Base-by-base conservation (phyloP, 2,888 invertebrate species). In the Andrena dorsata region DNA sequence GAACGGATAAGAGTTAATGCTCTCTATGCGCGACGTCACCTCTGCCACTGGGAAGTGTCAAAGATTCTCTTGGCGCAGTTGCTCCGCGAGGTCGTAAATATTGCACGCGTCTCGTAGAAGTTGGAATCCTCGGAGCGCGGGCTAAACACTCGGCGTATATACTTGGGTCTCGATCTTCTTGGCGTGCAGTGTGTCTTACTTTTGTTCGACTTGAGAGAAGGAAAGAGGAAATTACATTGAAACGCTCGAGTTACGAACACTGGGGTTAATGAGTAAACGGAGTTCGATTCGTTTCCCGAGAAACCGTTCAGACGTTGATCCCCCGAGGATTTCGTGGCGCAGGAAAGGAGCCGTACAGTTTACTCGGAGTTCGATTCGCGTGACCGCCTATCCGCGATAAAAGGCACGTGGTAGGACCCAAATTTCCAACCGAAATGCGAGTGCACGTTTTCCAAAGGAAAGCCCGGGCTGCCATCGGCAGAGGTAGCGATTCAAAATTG, bases 1-100 rank as follows among this genome's bases (percentile, higher is more conserved):
- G n/a, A 26, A 2, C 32, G 69, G 84, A 82, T 82, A 32, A 85
- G 71, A 66, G 69, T 72, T 85, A 79, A 85, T 78, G 66, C 78
- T 49, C 58, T 64, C 51, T 49, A 51, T 63, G 82, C 61, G 30
- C 16, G 53, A 56, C 82, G 86, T 65, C 86, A 74, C 76, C 73
- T 76, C 82, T 74, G 70, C 76, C 78, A 26, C 32, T 20, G 58
- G 16, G 16, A 16, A 58, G 28, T 20, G 28, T 58, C 58, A 28
- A 58, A 26, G 58, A 6, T 1, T 26, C 28, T 41, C 41, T 16
- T 41, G 16, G 28, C 6, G 58, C 5, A 16, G 6, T 58, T 28
- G 58, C 2, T 4, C 28, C 16, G 5, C 2, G 10, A 5, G 2
- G 28, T 8, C 6, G 58, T 58, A 16, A 58, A 26, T 26, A 58